phyloP scores from a whole-genome alignment of 2,797 vertebrate genomes.

The Alca torda region DNA sequence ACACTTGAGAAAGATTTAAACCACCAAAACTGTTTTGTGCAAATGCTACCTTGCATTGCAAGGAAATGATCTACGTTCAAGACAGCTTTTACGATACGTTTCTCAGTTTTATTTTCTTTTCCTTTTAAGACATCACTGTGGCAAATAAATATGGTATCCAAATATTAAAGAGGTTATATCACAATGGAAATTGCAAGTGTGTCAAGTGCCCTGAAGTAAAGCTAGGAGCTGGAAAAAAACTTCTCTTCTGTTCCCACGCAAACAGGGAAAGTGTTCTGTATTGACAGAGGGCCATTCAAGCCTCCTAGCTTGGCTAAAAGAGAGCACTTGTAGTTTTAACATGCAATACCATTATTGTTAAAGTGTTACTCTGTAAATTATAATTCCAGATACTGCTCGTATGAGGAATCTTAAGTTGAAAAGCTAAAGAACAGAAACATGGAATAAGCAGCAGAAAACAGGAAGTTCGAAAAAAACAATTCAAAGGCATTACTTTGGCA shows the following conservation, averaged over 20 bases:
- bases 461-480: neutral
- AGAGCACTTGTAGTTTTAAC: neutral
- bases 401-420: neutral
- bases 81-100: neutral
- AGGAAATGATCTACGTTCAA: neutral
- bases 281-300: neutral
- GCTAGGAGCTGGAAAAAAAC: neutral
- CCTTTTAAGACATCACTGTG: neutral
- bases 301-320: neutral
- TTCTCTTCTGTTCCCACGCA: neutral
- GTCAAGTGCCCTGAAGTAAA: neutral
- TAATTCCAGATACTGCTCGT: neutral
- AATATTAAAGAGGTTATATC: neutral
- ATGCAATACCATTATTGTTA: neutral
- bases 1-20: neutral
- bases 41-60: neutral
- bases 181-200: neutral
- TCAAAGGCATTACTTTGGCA: neutral
- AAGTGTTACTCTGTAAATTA: neutral
- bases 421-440: neutral
- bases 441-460: neutral
- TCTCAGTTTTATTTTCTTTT: neutral
- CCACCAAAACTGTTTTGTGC: neutral
- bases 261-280: neutral
- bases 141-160: neutral